Evolutionary conservation across 2,113 vertebrate species (phyloP), one percentile per base, ranked within the genome.

Genomic region (Grus americana): DNA sequence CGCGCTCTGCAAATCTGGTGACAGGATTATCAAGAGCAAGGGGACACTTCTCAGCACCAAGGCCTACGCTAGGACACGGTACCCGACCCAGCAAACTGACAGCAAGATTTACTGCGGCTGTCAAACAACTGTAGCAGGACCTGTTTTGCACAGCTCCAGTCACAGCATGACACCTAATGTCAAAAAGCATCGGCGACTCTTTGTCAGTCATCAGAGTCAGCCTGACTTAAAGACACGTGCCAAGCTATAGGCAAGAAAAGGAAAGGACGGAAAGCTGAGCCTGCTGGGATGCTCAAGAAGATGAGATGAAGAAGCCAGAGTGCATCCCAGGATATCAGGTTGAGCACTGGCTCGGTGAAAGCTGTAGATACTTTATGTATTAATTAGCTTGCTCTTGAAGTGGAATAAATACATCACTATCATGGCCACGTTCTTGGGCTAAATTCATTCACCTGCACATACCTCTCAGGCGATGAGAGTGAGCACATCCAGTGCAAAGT

Each of bases 371-470:
- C 54, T 94, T 74, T 40, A 66, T 9, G 3, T 54, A 46, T 92
- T 68, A 74, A 83, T 55, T 86, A 65, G 30, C 44, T 96, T 62
- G 46, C 21, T 59, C 17, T 3, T 68, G 42, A 92, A 86, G 59
- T 46, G 30, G 32, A 61, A 42, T 46, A 76, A 90, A 78, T 14
- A 29, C 4, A 36, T 79, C 19, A 34, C 7, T 46, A 7, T 16
- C 20, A 61, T 4, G 22, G 24, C 11, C 18, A 8, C 13, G 8
- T 13, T 72, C n/a, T 34, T 55, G 11, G 27, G n/a, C 36, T 88
- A 50, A 76, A 88, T 58, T 70, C 15, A 52, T 54, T 76, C 55
- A 44, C 3, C 20, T 3, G 8, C 44, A 2, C 0, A 1, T n/a
- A 32, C 6, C 15, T 79, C 40, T 72, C 14, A 55, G 72, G 27